Percentiles rank a stretch among this genome's conserved stretches.
Evolutionary conservation across 2,888 invertebrate genomes (phyloP).

Genomic region (Pedicia rivosa): DNA sequence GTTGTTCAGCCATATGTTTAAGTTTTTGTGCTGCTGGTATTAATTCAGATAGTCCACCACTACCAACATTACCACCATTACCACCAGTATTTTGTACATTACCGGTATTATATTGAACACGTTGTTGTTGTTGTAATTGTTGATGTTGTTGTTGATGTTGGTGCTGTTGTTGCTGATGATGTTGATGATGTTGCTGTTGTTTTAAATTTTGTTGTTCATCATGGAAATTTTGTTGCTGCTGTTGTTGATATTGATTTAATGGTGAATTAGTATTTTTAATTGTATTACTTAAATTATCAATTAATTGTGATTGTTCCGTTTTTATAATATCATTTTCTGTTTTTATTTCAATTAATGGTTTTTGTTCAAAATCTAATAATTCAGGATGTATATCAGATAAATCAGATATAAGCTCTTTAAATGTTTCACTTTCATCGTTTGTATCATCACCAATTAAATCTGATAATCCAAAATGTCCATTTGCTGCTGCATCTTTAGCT

Average conservation of each 20-base stretch:
- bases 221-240: conserved; percentile 17
- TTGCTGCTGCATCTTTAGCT: conserved; percentile 64
- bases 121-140: conserved; percentile 9
- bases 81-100: conserved; percentile 20
- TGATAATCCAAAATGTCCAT: conserved; percentile 60
- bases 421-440: conserved; percentile 60
- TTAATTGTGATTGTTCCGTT: conserved; percentile 28
- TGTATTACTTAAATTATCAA: conserved; percentile 14
- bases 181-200: conserved; percentile 15
- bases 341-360: conserved; percentile 29
- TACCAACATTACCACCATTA: conserved; percentile 21
- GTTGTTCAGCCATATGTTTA: conserved; percentile 95
- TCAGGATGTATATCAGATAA: conserved; percentile 69
- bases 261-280: conserved; percentile 15
- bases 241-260: conserved; percentile 26
- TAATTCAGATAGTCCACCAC: conserved; percentile 46
- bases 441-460: conserved; percentile 75
- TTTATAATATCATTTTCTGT: conserved; percentile 30
- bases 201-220: conserved; percentile 16
- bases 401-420: conserved; percentile 77
- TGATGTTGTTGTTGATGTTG: conserved; percentile 20
- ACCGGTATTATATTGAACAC: conserved; percentile 20
- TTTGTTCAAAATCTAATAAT: conserved; percentile 63
- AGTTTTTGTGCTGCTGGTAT: conserved; percentile 89
- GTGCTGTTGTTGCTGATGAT: conserved; percentile 26